phyloP scores from a whole-genome alignment of 2,888 invertebrate species.

The Coelogynopora nodosa region DNA sequence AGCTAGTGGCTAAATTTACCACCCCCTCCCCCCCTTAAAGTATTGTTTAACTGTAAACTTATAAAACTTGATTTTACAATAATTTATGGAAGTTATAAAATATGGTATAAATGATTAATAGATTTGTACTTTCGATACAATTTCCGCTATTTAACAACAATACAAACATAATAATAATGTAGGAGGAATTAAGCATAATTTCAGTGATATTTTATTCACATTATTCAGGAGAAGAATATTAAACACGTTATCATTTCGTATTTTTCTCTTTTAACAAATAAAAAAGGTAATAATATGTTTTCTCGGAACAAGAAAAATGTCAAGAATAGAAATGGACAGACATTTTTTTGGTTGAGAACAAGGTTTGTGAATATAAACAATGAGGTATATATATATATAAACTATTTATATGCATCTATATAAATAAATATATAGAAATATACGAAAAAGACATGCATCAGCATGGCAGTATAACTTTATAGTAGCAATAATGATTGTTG shows the following conservation, averaged over 20 bases:
- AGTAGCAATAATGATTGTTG: not conserved
- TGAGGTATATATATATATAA: not conserved
- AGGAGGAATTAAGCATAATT: not conserved
- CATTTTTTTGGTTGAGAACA: conserved; percentile 14
- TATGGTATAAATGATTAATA: too few relatives aligned
- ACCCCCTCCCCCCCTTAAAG: too few relatives aligned
- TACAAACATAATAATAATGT: not conserved
- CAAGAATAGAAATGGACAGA: not conserved
- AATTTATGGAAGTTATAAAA: too few relatives aligned
- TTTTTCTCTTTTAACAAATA: conserved; percentile 1
- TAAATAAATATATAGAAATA: not conserved
- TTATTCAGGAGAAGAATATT: not conserved
- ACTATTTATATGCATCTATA: not conserved
- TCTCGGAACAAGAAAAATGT: not conserved
- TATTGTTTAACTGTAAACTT: too few relatives aligned
- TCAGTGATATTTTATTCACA: conserved; percentile 19
- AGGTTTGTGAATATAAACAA: not conserved
- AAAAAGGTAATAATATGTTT: not conserved
- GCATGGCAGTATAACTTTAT: not conserved
- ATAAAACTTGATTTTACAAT: too few relatives aligned
- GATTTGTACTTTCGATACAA: too few relatives aligned
- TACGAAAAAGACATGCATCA: not conserved
- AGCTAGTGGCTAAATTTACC: too few relatives aligned
- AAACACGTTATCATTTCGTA: not conserved
- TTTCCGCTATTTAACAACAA: not conserved